A percentile compares a stretch with the other conserved stretches of the same genome.
These are phyloP conservation scores for Lepidocyrtinus sp. DNA, from an alignment of 2,888 invertebrate genomes.

Conservation along the genomic window DNA sequence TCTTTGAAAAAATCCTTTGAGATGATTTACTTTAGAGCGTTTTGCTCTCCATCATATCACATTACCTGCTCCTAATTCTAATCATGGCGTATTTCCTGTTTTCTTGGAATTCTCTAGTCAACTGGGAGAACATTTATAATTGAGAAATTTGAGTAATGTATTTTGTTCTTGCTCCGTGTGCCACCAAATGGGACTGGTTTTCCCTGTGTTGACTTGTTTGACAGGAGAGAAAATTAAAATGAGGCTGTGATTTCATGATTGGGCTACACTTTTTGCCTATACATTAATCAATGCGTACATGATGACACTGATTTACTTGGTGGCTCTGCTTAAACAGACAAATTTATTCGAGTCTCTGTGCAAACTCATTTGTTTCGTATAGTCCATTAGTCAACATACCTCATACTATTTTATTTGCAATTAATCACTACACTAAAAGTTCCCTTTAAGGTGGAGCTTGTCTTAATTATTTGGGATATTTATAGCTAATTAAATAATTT, in stretches of 20 bases:
- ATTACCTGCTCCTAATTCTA: too few relatives aligned
- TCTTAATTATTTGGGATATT: not conserved
- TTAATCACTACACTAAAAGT: not conserved
- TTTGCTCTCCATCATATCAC: not conserved
- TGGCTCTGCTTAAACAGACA: not conserved
- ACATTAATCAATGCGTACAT: not conserved
- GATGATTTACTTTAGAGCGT: not conserved
- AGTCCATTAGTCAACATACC: too few relatives aligned
- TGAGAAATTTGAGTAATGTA: not conserved
- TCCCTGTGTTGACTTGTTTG: too few relatives aligned
- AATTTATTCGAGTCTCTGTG: not conserved
- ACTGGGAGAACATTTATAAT: not conserved
- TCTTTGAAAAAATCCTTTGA: too few relatives aligned
- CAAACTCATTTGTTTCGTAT: not conserved
- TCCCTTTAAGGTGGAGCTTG: conserved; percentile 1
- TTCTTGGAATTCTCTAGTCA: too few relatives aligned
- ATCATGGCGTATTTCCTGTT: not conserved
- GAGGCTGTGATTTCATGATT: not conserved
- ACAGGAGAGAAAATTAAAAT: conserved; percentile 3
- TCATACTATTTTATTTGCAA: too few relatives aligned
- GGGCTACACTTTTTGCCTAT: not conserved
- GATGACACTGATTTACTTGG: conserved; percentile 28
- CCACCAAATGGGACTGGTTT: not conserved
- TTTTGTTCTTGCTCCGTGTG: not conserved
- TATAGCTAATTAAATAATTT: conserved; percentile 7